Base-by-base conservation (phyloP, 2,888 invertebrate genomes). In the Melinaea menophilus region DNA sequence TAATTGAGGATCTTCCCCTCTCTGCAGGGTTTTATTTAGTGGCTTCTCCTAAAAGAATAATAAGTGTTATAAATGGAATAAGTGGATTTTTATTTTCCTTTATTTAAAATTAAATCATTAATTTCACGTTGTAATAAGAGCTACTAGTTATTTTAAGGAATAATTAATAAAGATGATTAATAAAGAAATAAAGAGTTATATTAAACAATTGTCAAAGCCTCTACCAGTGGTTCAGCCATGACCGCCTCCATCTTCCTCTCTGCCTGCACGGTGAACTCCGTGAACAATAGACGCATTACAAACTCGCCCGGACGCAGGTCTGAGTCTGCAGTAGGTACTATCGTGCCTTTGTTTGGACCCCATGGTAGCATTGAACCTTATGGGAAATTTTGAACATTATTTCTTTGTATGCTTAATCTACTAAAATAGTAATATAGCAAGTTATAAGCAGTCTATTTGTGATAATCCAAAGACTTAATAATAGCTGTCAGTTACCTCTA, bases 231-330 rank as follows among this genome's bases (percentile, higher is more conserved):
- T 84, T 99, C 99, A 61, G 96, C 93, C 94, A 99, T 96, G 1
- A 99, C 98, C 62, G 94, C 93, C 79, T 98, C 98, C 88, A 99
- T 98, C 88, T 99, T 99, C 80, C 96, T 95, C 78, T 99, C 99
- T 1, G 98, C 98, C 76, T 98, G 95, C 2, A 95, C 92, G 0
- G 98, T 98, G 79, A 99, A 99, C 85, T 99, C 99, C 1, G 97
- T 94, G 80, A 99, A 98, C 2, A 99, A 92, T 55, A 97, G 95
- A 66, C 98, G 93, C 95, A 99, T 98, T 0, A 99, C 98, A 87
- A 96, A 99, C 86, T 99, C 98, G 11, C 99, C 99, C 0, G 98
- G 97, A 64, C 96, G 92, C 13, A 95, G 87, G 75, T 95, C 94
- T 74, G 93, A 92, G 77, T 95, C 94, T 9, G 85, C 80, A 34